These are phyloP conservation scores for Ursus arctos DNA, from an alignment of 2,113 vertebrate species.

Conservation along the genomic window DNA sequence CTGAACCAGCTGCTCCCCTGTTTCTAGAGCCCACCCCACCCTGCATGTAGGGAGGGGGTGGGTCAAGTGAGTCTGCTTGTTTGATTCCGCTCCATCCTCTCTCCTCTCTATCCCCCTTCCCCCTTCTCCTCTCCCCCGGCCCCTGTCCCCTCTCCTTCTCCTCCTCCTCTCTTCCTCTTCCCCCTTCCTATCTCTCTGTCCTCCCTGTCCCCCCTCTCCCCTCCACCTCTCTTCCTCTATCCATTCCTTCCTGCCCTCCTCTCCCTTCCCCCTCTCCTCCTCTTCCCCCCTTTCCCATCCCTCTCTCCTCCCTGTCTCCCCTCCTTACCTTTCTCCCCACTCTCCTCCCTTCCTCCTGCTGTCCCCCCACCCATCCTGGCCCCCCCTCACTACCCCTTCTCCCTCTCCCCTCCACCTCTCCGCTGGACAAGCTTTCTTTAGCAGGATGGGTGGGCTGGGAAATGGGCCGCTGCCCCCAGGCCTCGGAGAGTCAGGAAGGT, in stretches of 20 bases:
- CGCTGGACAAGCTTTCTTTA: background rate
- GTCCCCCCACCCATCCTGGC: background rate
- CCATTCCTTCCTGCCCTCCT: background rate
- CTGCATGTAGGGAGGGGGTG: background rate
- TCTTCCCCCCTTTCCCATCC: fast-evolving
- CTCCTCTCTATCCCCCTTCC: no score
- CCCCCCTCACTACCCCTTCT: background rate
- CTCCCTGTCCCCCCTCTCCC: no score
- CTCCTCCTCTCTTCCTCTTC: background rate
- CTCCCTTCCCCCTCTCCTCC: background rate
- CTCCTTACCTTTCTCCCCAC: background rate
- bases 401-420: background rate
- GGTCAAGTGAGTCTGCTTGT: background rate
- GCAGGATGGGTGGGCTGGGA: background rate
- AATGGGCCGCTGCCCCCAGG: background rate
- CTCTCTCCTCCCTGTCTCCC: background rate
- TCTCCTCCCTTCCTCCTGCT: background rate
- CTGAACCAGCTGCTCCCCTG: background rate
- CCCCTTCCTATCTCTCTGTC: background rate
- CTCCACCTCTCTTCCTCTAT: no score
- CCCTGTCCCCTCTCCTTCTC: no score
- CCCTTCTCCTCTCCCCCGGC: no score
- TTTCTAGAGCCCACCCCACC: background rate
- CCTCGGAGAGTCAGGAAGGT: background rate
- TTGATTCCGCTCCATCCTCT: fast-evolving